Evolutionary conservation across 2,113 vertebrate genomes (phyloP), one percentile per base, ranked within the genome.

Genomic region (Sialia sialis): DNA sequence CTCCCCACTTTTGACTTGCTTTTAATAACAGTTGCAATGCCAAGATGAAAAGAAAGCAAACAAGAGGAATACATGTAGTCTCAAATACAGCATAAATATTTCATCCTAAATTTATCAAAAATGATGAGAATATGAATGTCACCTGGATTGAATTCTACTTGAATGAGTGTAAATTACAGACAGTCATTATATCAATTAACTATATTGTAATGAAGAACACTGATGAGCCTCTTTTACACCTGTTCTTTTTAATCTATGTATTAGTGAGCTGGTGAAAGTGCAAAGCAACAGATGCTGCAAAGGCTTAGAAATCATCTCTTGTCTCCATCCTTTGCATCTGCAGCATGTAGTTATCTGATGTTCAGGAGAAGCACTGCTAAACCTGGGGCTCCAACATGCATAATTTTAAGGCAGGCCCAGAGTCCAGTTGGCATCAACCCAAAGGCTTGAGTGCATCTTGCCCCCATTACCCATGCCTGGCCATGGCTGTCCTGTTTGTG

Each of bases 11-110:
- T 84, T 85, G 44, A 5, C 10, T 81, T 92, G 23, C 59, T 93
- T 93, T 82, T 75, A 87, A 60, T 68, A 78, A 58, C 3, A 54
- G 55, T 29, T 94, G 38, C 62, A 76, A 85, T 76, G 41, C 16
- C 66, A 85, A 77, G 70, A 89, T 78, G 60, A 94, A 94, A 95
- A 27, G 12, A 84, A 87, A 90, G 49, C 44, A 82, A 90, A 60
- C 25, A 44, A 82, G 76, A 72, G 19, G 29, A 72, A 62, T 64
- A 66, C 25, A 81, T 1, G 34, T 69, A 60, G 12, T 67, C 34
- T 87, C 72, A 72, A 78, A 72, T 41, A 72, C 79, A 66, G 14
- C 3, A 73, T 66, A 22, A 69, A 66, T 90, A 90, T 75, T 86
- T 68, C 52, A 76, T 27, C 26, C 54, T 83, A 64, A 34, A 93